Evolutionary conservation across 2,888 invertebrate species (phyloP), one percentile per base, ranked within the genome.

Genomic region (Drosophila macrospina): DNA sequence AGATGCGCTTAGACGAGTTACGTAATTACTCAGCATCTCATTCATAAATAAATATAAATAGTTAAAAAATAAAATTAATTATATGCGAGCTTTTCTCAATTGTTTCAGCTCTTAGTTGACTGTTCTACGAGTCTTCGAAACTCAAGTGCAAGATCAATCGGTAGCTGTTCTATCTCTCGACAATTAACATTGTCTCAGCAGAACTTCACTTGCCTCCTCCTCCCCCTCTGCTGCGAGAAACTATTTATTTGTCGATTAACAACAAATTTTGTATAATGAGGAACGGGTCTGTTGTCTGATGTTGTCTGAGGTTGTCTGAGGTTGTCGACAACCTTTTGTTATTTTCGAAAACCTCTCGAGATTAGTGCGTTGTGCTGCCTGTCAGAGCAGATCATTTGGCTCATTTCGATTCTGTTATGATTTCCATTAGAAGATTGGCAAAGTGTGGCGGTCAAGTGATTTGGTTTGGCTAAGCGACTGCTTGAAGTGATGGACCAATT

Each of bases 291-390:
- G 16, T 24, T 2, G 16, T 26, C 44, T 48, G 48, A 30, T n/a
- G n/a, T n/a, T n/a, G n/a, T n/a, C n/a, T n/a, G n/a, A n/a, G n/a
- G n/a, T n/a, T n/a, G n/a, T n/a, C n/a, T n/a, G 42, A 20, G 20
- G 55, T 66, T 69, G 70, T 70, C 87, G 86, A 67, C 82, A 87
- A 59, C 60, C 60, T 76, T 62, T 86, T 86, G 51, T 74, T 44
- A 39, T 68, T 56, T 63, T 73, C 59, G 50, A 74, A 74, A 55
- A 52, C 68, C 84, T 65, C 87, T 81, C 45, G 51, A 78, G 42
- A 20, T 60, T 60, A 44, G 54, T 50, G 59, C 70, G 67, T 36
- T 51, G 13, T 28, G 28, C 20, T 57, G 34, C n/a, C 63, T 68
- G 61, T 64, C 44, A 60, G 55, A 5, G 16, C 44, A 41, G 48